A percentile compares a stretch with the other conserved stretches of the same genome.
These are phyloP conservation scores for Lypha dubia DNA, from an alignment of 2,888 invertebrate species.

Conservation along the genomic window DNA sequence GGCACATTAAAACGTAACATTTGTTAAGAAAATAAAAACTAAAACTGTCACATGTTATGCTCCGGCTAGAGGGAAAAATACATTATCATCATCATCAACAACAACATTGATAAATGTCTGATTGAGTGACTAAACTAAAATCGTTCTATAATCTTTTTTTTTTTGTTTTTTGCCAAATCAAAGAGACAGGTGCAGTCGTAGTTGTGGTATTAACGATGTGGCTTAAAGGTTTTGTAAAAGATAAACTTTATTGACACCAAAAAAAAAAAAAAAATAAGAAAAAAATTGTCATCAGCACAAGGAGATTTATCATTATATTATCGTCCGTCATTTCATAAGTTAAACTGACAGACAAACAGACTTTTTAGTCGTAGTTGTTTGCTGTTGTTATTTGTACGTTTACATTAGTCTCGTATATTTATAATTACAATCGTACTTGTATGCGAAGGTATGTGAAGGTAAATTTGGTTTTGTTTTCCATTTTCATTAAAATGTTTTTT, in stretches of 20 bases:
- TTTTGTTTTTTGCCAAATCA: neutral
- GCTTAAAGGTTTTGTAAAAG: conserved; percentile 28
- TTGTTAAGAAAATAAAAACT: conserved; percentile 10
- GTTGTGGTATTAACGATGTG: neutral
- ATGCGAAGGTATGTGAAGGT: conserved; percentile 30
- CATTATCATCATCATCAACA: too few species aligned
- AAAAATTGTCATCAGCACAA: conserved; percentile 53
- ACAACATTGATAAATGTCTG: conserved; percentile 20
- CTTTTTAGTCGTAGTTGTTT: neutral
- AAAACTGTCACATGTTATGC: neutral
- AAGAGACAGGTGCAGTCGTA: neutral
- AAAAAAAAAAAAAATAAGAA: neutral
- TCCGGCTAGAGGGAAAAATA: conserved; percentile 20
- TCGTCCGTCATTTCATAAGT: conserved; percentile 22
- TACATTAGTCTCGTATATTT: conserved; percentile 29
- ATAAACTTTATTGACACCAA: conserved; percentile 22
- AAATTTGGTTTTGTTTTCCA: conserved; percentile 42
- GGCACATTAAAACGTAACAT: neutral
- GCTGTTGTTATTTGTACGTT: neutral
- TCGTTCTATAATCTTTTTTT: conserved; percentile 10
- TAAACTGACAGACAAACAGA: conserved; percentile 11
- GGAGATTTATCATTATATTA: conserved; percentile 23
- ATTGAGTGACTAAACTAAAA: conserved; percentile 5
- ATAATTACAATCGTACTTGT: conserved; percentile 20
- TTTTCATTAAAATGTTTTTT: neutral